A percentile compares a stretch with the other conserved stretches of the same genome.
Conservation (phyloP, 1,140 invertebrate species). For the Anoplophora glabripennis region DNA sequence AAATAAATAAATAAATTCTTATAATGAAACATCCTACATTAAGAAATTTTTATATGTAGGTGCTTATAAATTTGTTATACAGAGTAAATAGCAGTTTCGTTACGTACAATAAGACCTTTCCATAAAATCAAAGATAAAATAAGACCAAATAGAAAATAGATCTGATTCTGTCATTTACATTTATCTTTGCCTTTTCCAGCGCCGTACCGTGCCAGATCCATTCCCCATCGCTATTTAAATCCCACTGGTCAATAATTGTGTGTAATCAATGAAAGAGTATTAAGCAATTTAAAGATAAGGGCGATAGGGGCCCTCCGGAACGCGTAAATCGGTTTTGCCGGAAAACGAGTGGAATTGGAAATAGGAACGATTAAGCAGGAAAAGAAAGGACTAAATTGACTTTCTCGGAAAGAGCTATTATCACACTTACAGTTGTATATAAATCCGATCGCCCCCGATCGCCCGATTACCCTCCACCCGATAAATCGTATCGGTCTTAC, state of each 20-base stretch:
- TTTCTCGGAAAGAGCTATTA: conserved; percentile 27
- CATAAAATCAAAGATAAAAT: too few species aligned
- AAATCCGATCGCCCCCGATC: neutral
- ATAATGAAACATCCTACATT: too few species aligned
- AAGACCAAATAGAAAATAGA: too few species aligned
- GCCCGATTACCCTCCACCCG: neutral
- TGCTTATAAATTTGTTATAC: too few species aligned
- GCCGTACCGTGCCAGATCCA: neutral
- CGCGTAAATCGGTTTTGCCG: conserved; percentile 38
- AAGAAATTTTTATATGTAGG: too few species aligned
- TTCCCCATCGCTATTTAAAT: neutral
- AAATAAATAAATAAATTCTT: too few species aligned
- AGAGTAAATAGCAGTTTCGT: too few species aligned
- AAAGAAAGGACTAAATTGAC: conserved; percentile 35
- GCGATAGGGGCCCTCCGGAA: conserved; percentile 28
- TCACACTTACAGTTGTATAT: conserved; percentile 20
- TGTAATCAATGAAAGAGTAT: neutral
- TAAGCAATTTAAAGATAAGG: neutral
- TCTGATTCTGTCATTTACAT: neutral
- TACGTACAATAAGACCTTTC: too few species aligned
- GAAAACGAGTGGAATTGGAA: conserved; percentile 37
- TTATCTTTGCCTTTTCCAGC: neutral
- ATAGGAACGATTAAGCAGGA: conserved; percentile 29
- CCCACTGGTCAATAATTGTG: neutral
- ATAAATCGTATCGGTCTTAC: neutral